These are phyloP conservation scores for Oreochromis tanganicae DNA, from an alignment of 2,113 vertebrate species.

Conservation along the genomic window DNA sequence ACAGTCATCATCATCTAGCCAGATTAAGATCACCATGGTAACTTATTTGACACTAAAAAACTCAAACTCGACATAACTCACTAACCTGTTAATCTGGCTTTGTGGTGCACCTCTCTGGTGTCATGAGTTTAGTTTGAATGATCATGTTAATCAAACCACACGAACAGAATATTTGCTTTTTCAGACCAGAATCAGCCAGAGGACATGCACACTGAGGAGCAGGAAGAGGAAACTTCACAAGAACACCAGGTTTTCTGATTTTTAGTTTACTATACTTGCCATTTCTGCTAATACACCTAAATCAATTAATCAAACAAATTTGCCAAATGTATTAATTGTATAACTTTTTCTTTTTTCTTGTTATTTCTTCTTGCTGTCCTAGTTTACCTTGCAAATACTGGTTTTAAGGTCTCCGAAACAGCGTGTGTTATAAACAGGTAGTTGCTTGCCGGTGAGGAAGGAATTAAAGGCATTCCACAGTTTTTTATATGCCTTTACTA, in stretches of 20 bases:
- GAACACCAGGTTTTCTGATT: constrained; percentile 5
- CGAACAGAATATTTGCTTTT: background rate
- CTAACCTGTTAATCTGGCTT: background rate
- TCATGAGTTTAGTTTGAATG: background rate
- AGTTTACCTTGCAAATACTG: background rate
- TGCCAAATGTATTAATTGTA: background rate
- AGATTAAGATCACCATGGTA: background rate
- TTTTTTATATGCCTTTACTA: too few relatives aligned
- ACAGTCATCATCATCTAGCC: background rate
- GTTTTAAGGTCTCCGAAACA: background rate
- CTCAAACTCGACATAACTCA: background rate
- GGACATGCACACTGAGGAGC: background rate
- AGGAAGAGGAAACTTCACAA: background rate
- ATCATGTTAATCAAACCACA: background rate
- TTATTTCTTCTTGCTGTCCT: background rate
- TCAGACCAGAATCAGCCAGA: constrained; percentile 22
- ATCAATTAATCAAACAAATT: background rate
- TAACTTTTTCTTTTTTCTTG: background rate
- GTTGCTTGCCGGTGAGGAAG: background rate
- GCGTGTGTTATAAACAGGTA: background rate
- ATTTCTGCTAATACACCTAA: background rate
- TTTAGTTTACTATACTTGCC: background rate
- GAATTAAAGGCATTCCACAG: too few relatives aligned
- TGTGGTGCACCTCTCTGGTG: background rate
- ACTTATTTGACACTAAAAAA: background rate